Conservation (phyloP, 2,888 invertebrate species). For the Tenthredo notha region DNA sequence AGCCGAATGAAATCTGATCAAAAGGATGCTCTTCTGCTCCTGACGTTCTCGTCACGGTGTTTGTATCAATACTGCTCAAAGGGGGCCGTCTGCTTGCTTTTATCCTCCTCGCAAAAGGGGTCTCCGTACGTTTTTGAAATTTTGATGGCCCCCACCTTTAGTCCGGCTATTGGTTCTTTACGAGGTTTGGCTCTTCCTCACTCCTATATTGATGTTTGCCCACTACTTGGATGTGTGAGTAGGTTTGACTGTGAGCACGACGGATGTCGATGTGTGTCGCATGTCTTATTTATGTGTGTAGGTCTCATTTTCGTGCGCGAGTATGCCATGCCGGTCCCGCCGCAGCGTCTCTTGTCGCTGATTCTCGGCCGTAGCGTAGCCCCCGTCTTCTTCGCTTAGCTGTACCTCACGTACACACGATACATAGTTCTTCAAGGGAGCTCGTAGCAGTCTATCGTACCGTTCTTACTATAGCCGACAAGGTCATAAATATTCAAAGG, state of each 20-base stretch:
- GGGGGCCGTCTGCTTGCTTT: conserved; percentile 78
- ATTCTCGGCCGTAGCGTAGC: background rate
- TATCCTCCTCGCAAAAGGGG: conserved; percentile 78
- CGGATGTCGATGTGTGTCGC: conserved; percentile 47
- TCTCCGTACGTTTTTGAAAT: conserved; percentile 79
- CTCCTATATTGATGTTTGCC: conserved; percentile 50
- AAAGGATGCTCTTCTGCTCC: conserved; percentile 45
- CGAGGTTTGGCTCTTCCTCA: conserved; percentile 60
- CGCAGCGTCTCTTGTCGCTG: conserved; percentile 49
- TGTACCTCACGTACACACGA: conserved; percentile 30
- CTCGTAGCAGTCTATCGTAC: conserved; percentile 33
- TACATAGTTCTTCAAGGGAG: conserved; percentile 45
- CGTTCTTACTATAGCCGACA: conserved; percentile 22
- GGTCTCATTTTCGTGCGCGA: conserved; percentile 46
- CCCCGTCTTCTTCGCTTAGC: background rate
- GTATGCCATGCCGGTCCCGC: conserved; percentile 41
- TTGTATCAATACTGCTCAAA: conserved; percentile 78
- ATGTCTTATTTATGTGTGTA: conserved; percentile 23
- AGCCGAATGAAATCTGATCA: conserved; percentile 31
- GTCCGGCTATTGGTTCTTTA: conserved; percentile 65
- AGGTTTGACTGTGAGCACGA: background rate
- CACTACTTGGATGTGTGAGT: conserved; percentile 14
- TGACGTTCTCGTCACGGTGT: conserved; percentile 65
- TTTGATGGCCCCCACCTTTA: conserved; percentile 78
- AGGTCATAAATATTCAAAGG: conserved; percentile 54